Evolutionary conservation across 2,113 vertebrate genomes (phyloP).

Genomic region (Phrynocephalus versicolor): DNA sequence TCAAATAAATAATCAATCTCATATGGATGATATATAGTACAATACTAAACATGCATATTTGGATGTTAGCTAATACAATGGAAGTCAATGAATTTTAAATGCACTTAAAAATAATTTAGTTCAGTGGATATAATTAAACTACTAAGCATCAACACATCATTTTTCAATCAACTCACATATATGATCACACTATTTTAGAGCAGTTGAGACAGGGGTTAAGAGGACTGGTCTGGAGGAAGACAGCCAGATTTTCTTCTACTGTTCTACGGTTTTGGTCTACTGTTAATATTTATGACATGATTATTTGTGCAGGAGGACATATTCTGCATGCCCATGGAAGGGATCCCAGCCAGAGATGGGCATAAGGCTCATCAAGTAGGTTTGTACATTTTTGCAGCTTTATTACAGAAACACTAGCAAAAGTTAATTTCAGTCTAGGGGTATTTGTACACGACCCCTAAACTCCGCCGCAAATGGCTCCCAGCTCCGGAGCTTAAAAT

Average conservation of each 20-base stretch:
- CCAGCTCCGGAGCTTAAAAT: no score
- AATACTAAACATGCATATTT: neutral
- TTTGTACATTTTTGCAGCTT: neutral
- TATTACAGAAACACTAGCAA: neutral
- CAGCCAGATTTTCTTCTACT: neutral
- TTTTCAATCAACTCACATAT: neutral
- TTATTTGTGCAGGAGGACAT: neutral
- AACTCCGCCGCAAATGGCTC: no score
- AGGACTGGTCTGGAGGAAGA: neutral
- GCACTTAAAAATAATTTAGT: neutral
- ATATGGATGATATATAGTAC: neutral
- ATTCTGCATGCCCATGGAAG: no score
- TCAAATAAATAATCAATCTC: no score
- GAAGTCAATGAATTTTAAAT: neutral
- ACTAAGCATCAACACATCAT: neutral
- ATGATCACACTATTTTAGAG: neutral
- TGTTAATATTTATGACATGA: neutral
- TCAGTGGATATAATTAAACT: no score
- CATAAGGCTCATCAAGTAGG: conserved; percentile 1
- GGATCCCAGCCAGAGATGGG: neutral
- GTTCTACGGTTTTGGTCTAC: no score
- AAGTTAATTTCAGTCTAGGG: neutral
- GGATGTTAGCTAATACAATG: neutral
- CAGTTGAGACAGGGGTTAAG: neutral
- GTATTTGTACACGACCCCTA: no score